Percentiles rank a stretch among this genome's conserved stretches.
Conservation (phyloP, 2,797 vertebrate genomes). For the Sternarchorhynchus goeldii region DNA sequence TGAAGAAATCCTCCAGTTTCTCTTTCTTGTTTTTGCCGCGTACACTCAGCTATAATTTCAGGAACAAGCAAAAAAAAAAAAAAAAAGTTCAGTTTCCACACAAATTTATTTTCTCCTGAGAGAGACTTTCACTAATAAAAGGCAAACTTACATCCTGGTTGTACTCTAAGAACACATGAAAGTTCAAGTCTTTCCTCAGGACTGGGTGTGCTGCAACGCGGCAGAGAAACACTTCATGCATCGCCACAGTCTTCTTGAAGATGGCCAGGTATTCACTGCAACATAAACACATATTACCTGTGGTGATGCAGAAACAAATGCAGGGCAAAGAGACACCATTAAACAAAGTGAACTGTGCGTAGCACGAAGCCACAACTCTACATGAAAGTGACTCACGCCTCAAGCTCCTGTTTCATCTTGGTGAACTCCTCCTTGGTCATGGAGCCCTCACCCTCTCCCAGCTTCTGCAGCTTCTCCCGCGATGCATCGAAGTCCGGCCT, state of each 20-base stretch:
- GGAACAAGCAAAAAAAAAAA: conserved; percentile 21
- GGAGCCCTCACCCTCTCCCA: conserved; percentile 96
- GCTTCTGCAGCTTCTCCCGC: conserved; percentile 96
- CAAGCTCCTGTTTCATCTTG: conserved; percentile 99
- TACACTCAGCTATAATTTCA: conserved; percentile 87
- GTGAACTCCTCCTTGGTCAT: conserved; percentile 99
- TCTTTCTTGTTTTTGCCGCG: conserved; percentile 99
- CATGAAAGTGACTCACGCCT: conserved; percentile 86
- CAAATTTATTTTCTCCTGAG: neutral
- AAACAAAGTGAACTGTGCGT: neutral
- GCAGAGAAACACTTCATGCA: conserved; percentile 98
- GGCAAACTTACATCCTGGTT: conserved; percentile 89
- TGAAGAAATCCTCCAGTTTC: conserved; percentile 98
- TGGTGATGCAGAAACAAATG: neutral
- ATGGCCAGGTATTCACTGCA: conserved; percentile 96
- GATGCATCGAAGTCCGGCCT: conserved; percentile 97
- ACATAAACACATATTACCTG: conserved; percentile 37
- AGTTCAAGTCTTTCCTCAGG: conserved; percentile 97
- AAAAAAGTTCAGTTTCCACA: neutral
- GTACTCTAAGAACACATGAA: conserved; percentile 98
- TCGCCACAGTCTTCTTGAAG: conserved; percentile 98
- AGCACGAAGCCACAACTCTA: neutral
- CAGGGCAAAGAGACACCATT: neutral
- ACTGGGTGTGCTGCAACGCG: conserved; percentile 96
- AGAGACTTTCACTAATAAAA: neutral